Evolutionary conservation across 2,113 vertebrate species (phyloP), one percentile per base, ranked within the genome.

Genomic region (Periophthalmodon schlosseri): DNA sequence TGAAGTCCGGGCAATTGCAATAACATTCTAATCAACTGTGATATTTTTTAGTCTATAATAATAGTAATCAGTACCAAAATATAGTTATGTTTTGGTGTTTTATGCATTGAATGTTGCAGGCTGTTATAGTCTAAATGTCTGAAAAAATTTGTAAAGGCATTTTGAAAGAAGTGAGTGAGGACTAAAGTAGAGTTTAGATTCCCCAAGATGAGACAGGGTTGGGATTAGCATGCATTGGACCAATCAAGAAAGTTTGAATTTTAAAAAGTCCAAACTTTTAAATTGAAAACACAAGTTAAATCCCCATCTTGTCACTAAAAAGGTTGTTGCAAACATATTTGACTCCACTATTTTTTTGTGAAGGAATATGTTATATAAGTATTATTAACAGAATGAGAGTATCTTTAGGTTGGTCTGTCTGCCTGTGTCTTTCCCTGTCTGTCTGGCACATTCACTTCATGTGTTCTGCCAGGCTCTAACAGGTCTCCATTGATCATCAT

Each of bases 401-500:
- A 12, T 46, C 52, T 33, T 21, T 60, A 69, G 72, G 34, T 82
- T 67, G 14, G 1, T 74, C 61, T 60, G 4, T 36, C 63, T 44
- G 4, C 5, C 49, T 76, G 72, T 12, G 21, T 77, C 72, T 24
- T 4, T 56, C 70, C 72, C 54, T 81, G 50, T 13, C 28, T 28
- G 28, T 28, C 28, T 28, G 28, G 63, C 66, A 57, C 74, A 72
- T 76, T 83, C 71, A 60, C 78, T 77, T 85, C 77, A 11, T 85
- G 70, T 71, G 68, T 68, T 77, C 74, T 77, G 85, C 79, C 85
- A 75, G 68, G 84, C 81, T 88, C 78, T 87, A 89, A 88, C 77
- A 80, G 88, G 76, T 89, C 90, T 81, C 84, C 87, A 91, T 91
- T 92, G 88, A 93, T 91, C 88, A 77, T 84, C 80, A 69, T 68